Evolutionary conservation across 2,888 invertebrate species (phyloP).

Genomic region (Calliopum simillimum): DNA sequence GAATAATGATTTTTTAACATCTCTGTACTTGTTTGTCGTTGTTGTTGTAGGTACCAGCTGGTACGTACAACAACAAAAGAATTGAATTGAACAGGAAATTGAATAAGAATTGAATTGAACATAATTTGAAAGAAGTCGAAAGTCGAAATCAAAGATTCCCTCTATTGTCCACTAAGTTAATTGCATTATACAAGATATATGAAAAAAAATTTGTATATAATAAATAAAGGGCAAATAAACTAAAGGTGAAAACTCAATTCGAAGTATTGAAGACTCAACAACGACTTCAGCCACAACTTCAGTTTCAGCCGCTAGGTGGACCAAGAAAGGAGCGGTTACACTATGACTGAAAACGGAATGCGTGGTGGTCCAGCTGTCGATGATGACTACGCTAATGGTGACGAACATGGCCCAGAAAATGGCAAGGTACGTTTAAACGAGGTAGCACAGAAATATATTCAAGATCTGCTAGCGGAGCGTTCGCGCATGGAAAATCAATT

Average conservation of each 20-base stretch:
- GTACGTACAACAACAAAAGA: no score
- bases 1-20: no score
- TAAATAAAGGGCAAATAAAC: background rate
- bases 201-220: background rate
- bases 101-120: no score
- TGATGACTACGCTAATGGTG: constrained; percentile 55
- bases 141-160: constrained; percentile 5
- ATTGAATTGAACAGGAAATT: no score
- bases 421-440: constrained; percentile 60
- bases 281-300: constrained; percentile 46
- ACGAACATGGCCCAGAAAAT: constrained; percentile 55
- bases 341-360: constrained; percentile 63
- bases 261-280: constrained; percentile 45
- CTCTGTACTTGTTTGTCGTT: no score
- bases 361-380: constrained; percentile 52
- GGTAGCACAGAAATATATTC: constrained; percentile 63
- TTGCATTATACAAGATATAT: background rate
- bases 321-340: background rate
- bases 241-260: background rate
- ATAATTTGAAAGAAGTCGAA: background rate
- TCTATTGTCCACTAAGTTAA: constrained; percentile 4
- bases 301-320: constrained; percentile 47
- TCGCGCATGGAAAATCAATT: constrained; percentile 64
- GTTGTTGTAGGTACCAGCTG: no score
- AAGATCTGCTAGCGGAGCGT: constrained; percentile 62